A percentile compares a stretch with the other conserved stretches of the same genome.
Conservation (phyloP, 2,888 invertebrate genomes). For the Clistopyga incitator region DNA sequence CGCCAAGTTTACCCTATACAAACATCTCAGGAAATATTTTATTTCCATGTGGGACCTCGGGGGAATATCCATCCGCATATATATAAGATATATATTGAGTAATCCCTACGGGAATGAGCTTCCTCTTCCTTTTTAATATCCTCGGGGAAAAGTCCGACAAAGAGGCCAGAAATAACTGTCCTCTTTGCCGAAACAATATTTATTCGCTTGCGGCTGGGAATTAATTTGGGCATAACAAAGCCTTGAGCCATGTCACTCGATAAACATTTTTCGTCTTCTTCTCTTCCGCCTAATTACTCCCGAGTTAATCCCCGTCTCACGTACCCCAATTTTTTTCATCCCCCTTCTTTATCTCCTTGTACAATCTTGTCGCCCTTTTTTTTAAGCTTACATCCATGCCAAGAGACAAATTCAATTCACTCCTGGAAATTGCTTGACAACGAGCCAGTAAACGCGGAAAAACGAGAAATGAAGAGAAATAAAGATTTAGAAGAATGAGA, state of each 20-base stretch:
- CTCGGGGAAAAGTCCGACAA: constrained; percentile 2
- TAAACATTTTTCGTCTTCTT: neutral
- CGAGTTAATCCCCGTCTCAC: neutral
- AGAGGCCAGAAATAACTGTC: constrained; percentile 9
- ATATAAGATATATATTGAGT: neutral
- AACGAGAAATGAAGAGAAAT: neutral
- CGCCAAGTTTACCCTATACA: no score
- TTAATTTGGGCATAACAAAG: constrained; percentile 37
- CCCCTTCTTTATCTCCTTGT: constrained; percentile 5
- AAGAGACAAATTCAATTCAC: constrained; percentile 19
- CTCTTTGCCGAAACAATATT: constrained; percentile 20
- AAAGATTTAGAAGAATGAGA: neutral
- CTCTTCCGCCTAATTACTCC: constrained; percentile 1
- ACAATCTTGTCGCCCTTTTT: neutral
- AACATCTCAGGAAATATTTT: no score
- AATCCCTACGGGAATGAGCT: constrained; percentile 1
- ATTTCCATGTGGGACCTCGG: no score
- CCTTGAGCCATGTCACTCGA: neutral
- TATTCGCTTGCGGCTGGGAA: constrained; percentile 22
- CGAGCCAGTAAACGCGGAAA: neutral
- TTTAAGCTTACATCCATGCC: neutral
- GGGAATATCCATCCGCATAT: neutral
- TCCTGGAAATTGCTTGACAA: constrained; percentile 24
- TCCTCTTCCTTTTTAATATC: neutral
- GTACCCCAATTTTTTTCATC: neutral